These are phyloP conservation scores for Dasypogon diadema DNA, from an alignment of 2,888 invertebrate genomes.

Conservation along the genomic window DNA sequence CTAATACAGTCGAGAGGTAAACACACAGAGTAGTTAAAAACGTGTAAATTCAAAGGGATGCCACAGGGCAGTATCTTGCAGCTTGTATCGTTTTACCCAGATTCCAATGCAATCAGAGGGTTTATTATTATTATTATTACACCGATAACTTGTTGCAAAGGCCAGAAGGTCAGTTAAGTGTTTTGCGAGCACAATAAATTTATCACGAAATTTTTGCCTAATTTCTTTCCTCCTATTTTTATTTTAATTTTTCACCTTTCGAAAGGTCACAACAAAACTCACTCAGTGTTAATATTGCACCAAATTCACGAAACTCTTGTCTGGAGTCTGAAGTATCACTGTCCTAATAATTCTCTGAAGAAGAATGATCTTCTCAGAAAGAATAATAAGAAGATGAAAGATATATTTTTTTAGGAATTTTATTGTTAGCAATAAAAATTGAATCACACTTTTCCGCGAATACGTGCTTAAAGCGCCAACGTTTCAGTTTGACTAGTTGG, in stretches of 20 bases:
- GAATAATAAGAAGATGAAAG: not conserved
- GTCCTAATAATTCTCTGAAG: too few species aligned
- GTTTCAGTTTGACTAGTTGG: conserved; percentile 70
- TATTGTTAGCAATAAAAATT: conserved; percentile 38
- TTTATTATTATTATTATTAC: not conserved
- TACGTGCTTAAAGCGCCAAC: conserved; percentile 70
- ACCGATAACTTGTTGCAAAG: conserved; percentile 3
- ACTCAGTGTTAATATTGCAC: conserved; percentile 30
- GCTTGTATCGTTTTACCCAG: not conserved
- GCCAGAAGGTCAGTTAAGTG: not conserved
- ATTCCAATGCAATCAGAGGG: conserved; percentile 5
- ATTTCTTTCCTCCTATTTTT: too few species aligned
- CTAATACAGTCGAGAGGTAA: not conserved
- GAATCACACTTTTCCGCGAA: conserved; percentile 62
- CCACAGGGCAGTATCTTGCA: conserved; percentile 6
- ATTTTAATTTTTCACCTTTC: not conserved
- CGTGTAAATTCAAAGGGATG: conserved; percentile 14
- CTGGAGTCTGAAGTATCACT: not conserved
- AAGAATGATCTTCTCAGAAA: not conserved
- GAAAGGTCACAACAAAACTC: conserved; percentile 23
- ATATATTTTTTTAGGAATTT: conserved; percentile 7
- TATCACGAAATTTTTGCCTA: too few species aligned
- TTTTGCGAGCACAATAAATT: not conserved
- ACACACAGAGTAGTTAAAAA: conserved; percentile 44
- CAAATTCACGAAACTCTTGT: not conserved